Evolutionary conservation across 1,140 invertebrate species (phyloP).

Genomic region (Anthonomus grandis): DNA sequence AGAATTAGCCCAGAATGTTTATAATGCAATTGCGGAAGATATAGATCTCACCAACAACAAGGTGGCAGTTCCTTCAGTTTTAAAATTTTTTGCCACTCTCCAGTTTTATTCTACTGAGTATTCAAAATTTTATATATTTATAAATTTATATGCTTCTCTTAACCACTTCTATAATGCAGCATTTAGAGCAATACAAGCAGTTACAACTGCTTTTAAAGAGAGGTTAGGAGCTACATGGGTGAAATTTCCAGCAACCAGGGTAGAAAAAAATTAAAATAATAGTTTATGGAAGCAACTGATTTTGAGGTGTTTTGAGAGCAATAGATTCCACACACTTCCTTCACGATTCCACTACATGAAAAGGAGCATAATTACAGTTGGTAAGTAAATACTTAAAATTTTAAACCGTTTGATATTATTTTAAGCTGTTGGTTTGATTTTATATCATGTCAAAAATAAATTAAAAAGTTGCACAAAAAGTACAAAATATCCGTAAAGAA

Average conservation of each 20-base stretch:
- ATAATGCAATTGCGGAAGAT: neutral
- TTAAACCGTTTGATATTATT: too few relatives aligned
- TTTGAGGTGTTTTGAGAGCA: constrained; percentile 37
- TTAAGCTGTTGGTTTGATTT: too few relatives aligned
- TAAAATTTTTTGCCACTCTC: neutral
- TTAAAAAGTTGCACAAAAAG: too few relatives aligned
- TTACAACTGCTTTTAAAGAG: neutral
- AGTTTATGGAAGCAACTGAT: constrained; percentile 31
- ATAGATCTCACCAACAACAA: neutral
- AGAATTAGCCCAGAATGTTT: neutral
- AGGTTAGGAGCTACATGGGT: neutral
- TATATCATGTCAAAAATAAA: too few relatives aligned
- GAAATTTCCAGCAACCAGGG: constrained; percentile 6
- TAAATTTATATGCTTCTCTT: neutral
- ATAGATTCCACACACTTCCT: constrained; percentile 39
- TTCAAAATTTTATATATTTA: too few relatives aligned
- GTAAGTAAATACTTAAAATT: too few relatives aligned
- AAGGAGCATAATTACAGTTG: constrained; percentile 19
- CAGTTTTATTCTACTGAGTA: neutral
- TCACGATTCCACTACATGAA: neutral
- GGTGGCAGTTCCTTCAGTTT: neutral
- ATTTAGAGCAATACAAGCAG: neutral
- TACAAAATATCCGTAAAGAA: too few relatives aligned
- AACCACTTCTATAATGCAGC: neutral
- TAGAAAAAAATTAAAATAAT: constrained; percentile 7